Conservation (phyloP, 2,113 vertebrate species). For the Labrus mixtus region DNA sequence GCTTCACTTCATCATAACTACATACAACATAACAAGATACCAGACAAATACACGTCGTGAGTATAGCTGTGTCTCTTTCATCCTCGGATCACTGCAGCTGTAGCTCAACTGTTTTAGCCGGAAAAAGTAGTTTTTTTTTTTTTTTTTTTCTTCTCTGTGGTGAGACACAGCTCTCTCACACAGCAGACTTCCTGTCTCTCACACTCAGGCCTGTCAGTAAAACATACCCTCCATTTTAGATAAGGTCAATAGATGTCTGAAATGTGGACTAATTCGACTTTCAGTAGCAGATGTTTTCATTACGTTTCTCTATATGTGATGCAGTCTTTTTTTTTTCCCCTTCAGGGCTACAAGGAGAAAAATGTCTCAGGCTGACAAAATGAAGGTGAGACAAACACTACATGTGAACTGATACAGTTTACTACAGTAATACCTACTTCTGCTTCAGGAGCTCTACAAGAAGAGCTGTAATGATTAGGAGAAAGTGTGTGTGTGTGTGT, state of each 20-base stretch:
- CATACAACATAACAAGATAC: not conserved
- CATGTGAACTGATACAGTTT: not conserved
- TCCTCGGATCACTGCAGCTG: slow-evolving; percentile 7
- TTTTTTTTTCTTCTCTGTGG: slow-evolving; percentile 52
- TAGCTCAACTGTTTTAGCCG: slow-evolving; percentile 31
- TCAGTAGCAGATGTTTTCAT: not conserved
- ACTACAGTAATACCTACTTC: not conserved
- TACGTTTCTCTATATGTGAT: not conserved
- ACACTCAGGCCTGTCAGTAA: slow-evolving; percentile 17
- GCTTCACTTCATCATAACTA: not conserved
- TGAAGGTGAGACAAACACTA: slow-evolving; percentile 76
- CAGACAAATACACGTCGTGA: not conserved
- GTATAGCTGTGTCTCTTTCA: not conserved
- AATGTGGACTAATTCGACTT: not conserved
- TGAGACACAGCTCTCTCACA: slow-evolving; percentile 41
- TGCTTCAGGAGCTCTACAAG: not conserved
- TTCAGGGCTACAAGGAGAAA: slow-evolving; percentile 62
- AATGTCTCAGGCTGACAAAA: slow-evolving; percentile 87
- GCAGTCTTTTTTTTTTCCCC: not conserved
- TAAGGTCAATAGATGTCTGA: not conserved
- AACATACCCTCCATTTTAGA: slow-evolving; percentile 15
- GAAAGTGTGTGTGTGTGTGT: not conserved
- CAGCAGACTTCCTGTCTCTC: slow-evolving; percentile 76
- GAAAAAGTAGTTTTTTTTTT: slow-evolving; percentile 29
- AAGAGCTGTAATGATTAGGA: too few relatives aligned